phyloP scores from a whole-genome alignment of 2,888 invertebrate genomes.

The Punctoribates punctum region DNA sequence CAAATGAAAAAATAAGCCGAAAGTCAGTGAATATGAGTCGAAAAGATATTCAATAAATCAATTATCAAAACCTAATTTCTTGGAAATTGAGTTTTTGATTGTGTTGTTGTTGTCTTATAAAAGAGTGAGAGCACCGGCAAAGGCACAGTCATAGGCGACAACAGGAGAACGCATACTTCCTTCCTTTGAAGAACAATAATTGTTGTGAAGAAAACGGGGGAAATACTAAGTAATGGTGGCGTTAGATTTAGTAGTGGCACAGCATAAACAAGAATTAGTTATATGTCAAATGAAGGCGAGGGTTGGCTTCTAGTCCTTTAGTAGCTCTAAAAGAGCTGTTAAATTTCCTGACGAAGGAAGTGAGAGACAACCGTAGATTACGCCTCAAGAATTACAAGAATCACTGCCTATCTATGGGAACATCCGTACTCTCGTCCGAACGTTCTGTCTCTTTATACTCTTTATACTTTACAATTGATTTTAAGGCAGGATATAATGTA shows the following conservation, averaged over 20 bases:
- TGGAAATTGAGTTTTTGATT: slow-evolving; percentile 16
- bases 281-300: slow-evolving; percentile 30
- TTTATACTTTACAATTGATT: slow-evolving; percentile 34
- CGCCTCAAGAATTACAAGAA: slow-evolving; percentile 38
- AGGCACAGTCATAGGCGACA: neutral
- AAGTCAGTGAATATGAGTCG: neutral
- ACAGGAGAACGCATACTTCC: slow-evolving; percentile 27
- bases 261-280: slow-evolving; percentile 34
- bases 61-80: slow-evolving; percentile 27
- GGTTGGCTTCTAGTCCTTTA: slow-evolving; percentile 8
- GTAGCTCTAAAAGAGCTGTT: slow-evolving; percentile 28
- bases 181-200: slow-evolving; percentile 36
- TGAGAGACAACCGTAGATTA: slow-evolving; percentile 35
- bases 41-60: slow-evolving; percentile 18
- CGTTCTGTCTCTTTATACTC: slow-evolving; percentile 29
- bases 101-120: neutral
- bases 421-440: slow-evolving; percentile 24
- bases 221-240: slow-evolving; percentile 29
- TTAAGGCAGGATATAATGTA: slow-evolving; percentile 33
- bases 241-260: slow-evolving; percentile 5
- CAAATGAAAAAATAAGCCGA: neutral
- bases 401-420: slow-evolving; percentile 31
- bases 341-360: slow-evolving; percentile 35
- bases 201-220: slow-evolving; percentile 28
- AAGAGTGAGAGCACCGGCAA: neutral